Percentiles rank a stretch among this genome's conserved stretches.
Conservation (phyloP, 2,888 invertebrate genomes). For the Temnothorax ravouxi region DNA sequence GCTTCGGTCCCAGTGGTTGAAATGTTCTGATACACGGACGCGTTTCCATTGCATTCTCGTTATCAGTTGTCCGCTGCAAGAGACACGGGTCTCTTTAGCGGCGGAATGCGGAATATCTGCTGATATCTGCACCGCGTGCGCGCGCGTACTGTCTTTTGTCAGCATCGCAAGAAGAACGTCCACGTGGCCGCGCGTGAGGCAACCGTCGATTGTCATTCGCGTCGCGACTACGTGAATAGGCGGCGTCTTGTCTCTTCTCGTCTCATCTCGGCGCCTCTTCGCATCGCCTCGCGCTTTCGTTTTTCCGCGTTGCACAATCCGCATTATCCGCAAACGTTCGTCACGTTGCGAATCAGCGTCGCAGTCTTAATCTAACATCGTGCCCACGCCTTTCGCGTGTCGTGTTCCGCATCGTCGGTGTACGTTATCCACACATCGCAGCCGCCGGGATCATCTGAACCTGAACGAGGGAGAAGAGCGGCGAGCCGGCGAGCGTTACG, state of each 20-base stretch:
- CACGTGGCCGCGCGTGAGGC: constrained; percentile 40
- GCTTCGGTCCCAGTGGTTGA: not conserved
- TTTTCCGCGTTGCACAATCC: not conserved
- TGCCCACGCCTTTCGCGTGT: constrained; percentile 1
- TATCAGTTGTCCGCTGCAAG: constrained; percentile 18
- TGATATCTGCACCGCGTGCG: not conserved
- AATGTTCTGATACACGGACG: not conserved
- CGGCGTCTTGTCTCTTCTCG: not conserved
- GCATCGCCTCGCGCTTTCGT: not conserved
- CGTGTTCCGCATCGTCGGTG: not conserved
- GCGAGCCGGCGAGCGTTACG: constrained; percentile 7
- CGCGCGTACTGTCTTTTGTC: constrained; percentile 33
- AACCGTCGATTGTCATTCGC: constrained; percentile 48
- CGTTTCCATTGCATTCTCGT: constrained; percentile 10
- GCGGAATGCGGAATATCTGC: too few species aligned
- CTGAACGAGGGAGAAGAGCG: constrained; percentile 16
- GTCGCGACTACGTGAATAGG: not conserved
- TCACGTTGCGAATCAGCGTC: not conserved
- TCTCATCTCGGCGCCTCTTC: not conserved
- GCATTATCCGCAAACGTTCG: not conserved
- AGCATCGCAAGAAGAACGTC: constrained; percentile 5
- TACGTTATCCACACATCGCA: not conserved
- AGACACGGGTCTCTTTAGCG: constrained; percentile 3
- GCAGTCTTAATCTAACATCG: not conserved
- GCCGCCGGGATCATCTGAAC: constrained; percentile 10